A percentile compares a stretch with the other conserved stretches of the same genome.
Evolutionary conservation across 2,797 vertebrate genomes (phyloP).

Genomic region (Alfaro cultratus): DNA sequence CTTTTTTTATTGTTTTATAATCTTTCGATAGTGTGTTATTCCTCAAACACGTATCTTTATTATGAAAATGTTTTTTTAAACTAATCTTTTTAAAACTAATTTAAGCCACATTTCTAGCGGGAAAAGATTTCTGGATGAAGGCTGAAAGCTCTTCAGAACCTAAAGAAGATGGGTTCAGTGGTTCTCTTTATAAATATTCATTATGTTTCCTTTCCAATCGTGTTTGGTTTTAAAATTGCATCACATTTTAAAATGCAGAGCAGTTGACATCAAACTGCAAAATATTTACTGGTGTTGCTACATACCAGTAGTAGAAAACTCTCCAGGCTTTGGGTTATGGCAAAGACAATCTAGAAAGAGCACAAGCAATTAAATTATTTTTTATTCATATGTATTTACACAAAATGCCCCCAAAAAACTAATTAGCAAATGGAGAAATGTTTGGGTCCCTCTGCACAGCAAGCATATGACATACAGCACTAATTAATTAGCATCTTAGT

Average conservation of each 20-base stretch:
- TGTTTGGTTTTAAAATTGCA: background rate
- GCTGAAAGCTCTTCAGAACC: background rate
- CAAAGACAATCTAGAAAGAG: background rate
- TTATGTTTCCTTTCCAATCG: background rate
- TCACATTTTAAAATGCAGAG: background rate
- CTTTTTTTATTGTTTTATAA: background rate
- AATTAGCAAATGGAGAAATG: slow-evolving; percentile 32
- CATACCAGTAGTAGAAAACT: background rate
- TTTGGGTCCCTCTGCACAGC: slow-evolving; percentile 24
- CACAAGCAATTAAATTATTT: background rate
- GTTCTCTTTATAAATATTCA: background rate
- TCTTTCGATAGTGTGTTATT: background rate
- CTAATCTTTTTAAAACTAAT: no score
- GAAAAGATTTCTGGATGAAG: background rate
- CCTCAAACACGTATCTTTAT: background rate
- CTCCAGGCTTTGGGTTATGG: background rate
- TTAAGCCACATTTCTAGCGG: background rate
- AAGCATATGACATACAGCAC: slow-evolving; percentile 22
- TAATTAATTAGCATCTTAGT: slow-evolving; percentile 53
- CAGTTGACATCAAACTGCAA: background rate
- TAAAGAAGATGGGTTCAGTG: background rate
- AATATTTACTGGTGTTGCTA: background rate
- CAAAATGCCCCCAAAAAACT: slow-evolving; percentile 26
- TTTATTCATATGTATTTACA: slow-evolving; percentile 10
- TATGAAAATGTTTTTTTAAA: background rate